Conservation (phyloP, 2,797 vertebrate genomes). For the Lophius americanus region DNA sequence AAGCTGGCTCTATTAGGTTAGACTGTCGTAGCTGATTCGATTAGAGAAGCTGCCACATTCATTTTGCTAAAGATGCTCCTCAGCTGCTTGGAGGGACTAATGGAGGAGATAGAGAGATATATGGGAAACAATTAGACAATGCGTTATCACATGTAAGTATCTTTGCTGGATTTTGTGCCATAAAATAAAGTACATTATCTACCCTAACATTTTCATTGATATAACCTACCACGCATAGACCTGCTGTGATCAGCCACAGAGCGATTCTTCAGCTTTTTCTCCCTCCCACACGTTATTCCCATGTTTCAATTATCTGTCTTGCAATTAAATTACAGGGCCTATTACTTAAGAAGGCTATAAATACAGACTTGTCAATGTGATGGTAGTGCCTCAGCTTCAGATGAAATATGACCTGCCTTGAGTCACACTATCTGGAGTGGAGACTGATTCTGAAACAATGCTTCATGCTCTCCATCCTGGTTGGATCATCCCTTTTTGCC, state of each 20-base stretch:
- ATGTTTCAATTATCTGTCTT: constrained; percentile 72
- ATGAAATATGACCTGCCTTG: constrained; percentile 53
- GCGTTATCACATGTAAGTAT: constrained; percentile 30
- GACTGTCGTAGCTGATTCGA: constrained; percentile 72
- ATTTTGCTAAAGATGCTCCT: constrained; percentile 72
- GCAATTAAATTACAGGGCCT: constrained; percentile 78
- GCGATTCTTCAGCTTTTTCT: constrained; percentile 21
- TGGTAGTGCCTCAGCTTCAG: constrained; percentile 41
- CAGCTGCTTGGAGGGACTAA: constrained; percentile 71
- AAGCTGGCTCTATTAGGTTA: constrained; percentile 67
- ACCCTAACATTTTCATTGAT: background rate
- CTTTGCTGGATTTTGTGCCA: background rate
- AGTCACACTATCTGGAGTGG: constrained; percentile 18
- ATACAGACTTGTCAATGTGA: constrained; percentile 62
- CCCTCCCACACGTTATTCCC: constrained; percentile 17
- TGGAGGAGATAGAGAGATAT: constrained; percentile 71
- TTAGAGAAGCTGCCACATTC: constrained; percentile 69
- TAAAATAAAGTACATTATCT: background rate
- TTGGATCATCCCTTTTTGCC: background rate
- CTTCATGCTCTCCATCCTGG: background rate
- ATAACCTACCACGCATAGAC: background rate
- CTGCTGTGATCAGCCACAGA: constrained; percentile 5
- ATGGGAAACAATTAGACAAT: constrained; percentile 58
- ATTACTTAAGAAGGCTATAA: constrained; percentile 79
- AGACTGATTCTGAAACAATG: background rate